Evolutionary conservation across 2,888 invertebrate species (phyloP).

Genomic region (Macrophya annulata): DNA sequence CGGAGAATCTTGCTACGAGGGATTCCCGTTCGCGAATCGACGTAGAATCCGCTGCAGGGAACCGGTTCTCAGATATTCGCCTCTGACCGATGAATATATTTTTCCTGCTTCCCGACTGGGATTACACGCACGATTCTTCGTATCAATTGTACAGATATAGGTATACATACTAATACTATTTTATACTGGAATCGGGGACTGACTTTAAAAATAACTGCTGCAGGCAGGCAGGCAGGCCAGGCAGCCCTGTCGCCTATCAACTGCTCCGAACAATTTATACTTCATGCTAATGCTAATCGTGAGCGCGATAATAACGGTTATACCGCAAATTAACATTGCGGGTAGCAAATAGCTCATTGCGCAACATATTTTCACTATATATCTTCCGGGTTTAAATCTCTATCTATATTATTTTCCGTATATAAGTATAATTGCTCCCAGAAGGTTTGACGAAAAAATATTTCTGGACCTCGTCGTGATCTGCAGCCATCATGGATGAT

Average conservation of each 20-base stretch:
- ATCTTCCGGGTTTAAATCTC: conserved; percentile 24
- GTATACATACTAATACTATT: neutral
- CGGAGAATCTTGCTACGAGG: conserved; percentile 24
- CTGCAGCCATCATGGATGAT: neutral
- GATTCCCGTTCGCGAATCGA: conserved; percentile 43
- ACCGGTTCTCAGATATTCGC: conserved; percentile 39
- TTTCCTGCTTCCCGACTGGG: conserved; percentile 22
- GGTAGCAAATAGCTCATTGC: conserved; percentile 16
- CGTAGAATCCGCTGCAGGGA: conserved; percentile 24
- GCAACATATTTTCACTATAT: neutral
- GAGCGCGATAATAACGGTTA: neutral
- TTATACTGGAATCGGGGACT: neutral
- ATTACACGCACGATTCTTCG: conserved; percentile 20
- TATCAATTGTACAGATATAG: neutral
- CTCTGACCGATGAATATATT: neutral
- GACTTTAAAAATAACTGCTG: conserved; percentile 12
- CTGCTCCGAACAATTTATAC: conserved; percentile 17
- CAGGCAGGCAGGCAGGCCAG: neutral
- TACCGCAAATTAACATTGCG: conserved; percentile 37
- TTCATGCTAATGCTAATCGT: conserved; percentile 13
- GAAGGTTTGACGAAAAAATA: neutral
- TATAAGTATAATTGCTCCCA: neutral
- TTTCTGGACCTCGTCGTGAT: neutral
- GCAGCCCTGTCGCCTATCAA: conserved; percentile 17
- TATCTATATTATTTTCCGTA: neutral